Conservation (phyloP, 2,797 vertebrate species). For the Sebastes minor region DNA sequence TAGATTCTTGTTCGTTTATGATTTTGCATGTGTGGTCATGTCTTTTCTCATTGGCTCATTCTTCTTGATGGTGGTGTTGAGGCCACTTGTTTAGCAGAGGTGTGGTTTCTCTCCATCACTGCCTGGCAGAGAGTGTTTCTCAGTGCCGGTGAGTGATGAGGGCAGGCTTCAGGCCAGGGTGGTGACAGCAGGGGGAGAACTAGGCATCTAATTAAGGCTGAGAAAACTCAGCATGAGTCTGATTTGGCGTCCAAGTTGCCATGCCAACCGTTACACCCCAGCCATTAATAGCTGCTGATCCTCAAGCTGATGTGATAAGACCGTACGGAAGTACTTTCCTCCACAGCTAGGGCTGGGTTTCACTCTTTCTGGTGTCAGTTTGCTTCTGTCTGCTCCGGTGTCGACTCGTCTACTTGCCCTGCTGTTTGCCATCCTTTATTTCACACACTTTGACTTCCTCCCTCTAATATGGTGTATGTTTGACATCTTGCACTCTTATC, state of each 20-base stretch:
- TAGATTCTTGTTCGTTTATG: neutral
- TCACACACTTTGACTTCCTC: neutral
- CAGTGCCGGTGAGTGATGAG: constrained; percentile 45
- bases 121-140: constrained; percentile 4
- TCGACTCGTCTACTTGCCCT: neutral
- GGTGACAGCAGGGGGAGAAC: constrained; percentile 47
- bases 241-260: constrained; percentile 56
- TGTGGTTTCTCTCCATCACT: constrained; percentile 29
- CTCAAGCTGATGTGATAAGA: constrained; percentile 12
- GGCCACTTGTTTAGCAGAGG: neutral
- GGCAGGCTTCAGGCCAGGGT: constrained; percentile 40
- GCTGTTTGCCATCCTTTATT: neutral
- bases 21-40: neutral
- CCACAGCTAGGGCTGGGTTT: neutral
- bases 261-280: constrained; percentile 50
- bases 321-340: neutral
- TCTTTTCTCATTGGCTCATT: neutral
- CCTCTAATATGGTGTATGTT: neutral
- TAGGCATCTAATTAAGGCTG: constrained; percentile 59
- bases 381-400: neutral
- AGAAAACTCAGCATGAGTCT: constrained; percentile 51
- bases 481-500: neutral
- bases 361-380: neutral
- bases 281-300: constrained; percentile 45
- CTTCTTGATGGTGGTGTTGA: neutral